Conservation (phyloP, 2,888 invertebrate genomes). For the Eudasyphora cyanicolor region DNA sequence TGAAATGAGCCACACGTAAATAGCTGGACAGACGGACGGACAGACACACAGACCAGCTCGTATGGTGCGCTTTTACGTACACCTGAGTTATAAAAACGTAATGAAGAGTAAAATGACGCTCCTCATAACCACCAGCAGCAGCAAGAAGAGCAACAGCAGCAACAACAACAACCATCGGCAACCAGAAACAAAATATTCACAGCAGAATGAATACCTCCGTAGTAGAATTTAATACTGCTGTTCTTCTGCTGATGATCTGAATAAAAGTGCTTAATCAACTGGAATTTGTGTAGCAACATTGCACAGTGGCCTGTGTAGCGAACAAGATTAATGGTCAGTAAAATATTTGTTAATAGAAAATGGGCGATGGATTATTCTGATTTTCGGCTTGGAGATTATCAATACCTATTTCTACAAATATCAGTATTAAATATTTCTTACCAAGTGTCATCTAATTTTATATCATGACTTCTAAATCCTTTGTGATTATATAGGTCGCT, state of each 20-base stretch:
- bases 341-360: no score
- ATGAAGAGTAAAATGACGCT: slow-evolving; percentile 44
- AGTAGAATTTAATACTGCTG: slow-evolving; percentile 52
- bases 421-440: no score
- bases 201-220: slow-evolving; percentile 36
- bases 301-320: slow-evolving; percentile 5
- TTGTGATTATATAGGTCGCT: no score
- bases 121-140: not conserved
- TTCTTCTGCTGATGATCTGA: slow-evolving; percentile 66
- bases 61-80: slow-evolving; percentile 23
- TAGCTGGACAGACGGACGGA: not conserved
- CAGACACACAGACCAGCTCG: not conserved
- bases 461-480: no score
- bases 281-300: slow-evolving; percentile 68
- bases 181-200: not conserved
- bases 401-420: no score
- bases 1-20: slow-evolving; percentile 61
- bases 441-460: no score
- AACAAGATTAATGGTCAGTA: no score
- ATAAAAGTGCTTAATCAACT: slow-evolving; percentile 77
- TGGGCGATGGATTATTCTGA: no score
- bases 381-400: no score
- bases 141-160: not conserved
- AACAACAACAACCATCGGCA: not conserved
- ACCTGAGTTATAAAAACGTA: slow-evolving; percentile 46